These are phyloP conservation scores for Icerya purchasi DNA, from an alignment of 2,888 invertebrate species.

Conservation along the genomic window DNA sequence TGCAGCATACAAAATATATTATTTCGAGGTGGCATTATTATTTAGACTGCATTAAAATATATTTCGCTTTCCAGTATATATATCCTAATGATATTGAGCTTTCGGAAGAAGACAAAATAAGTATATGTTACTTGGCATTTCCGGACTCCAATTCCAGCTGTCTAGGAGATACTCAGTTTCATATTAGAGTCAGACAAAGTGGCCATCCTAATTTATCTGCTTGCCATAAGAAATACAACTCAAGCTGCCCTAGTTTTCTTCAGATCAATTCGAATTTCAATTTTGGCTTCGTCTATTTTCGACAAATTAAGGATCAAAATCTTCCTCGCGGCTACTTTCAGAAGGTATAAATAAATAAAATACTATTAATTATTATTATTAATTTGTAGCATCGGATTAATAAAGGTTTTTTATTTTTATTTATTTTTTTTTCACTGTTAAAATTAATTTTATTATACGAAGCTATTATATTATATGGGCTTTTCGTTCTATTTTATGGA, in stretches of 20 bases:
- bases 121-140: slow-evolving; percentile 93
- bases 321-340: slow-evolving; percentile 95
- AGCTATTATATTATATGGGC: no score
- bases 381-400: no score
- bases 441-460: no score
- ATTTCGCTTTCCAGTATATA: slow-evolving; percentile 35
- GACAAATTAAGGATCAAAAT: slow-evolving; percentile 80
- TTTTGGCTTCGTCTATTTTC: slow-evolving; percentile 96
- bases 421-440: no score
- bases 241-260: slow-evolving; percentile 48
- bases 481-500: no score
- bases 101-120: slow-evolving; percentile 68
- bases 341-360: no score
- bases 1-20: no score
- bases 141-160: slow-evolving; percentile 98
- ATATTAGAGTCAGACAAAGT: slow-evolving; percentile 64
- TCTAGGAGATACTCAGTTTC: slow-evolving; percentile 96
- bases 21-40: no score
- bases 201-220: slow-evolving; percentile 22
- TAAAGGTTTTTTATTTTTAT: no score
- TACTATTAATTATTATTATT: no score
- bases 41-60: not conserved
- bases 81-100: slow-evolving; percentile 59
- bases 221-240: slow-evolving; percentile 37
- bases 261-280: slow-evolving; percentile 70